Evolutionary conservation across 1,140 invertebrate species (phyloP), one percentile per base, ranked within the genome.

Genomic region (Drosophila auraria): DNA sequence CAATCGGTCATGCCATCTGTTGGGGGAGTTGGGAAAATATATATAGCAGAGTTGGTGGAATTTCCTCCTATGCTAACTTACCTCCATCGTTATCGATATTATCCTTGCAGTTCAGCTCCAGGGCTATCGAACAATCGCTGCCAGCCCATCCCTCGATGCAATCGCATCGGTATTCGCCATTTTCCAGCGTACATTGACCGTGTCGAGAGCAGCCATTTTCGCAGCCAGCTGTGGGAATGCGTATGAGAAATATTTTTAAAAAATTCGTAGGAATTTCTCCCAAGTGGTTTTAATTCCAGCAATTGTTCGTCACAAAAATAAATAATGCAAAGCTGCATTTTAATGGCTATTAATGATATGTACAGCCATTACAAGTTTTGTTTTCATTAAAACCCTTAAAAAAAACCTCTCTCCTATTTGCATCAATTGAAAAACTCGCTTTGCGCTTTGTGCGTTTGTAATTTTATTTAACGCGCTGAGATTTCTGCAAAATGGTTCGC

Each of bases 1-100:
- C 99, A 99, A 94, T 99, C 99, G 58, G 96, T 95, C 95, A 99
- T 97, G 63, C 98, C 98, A 95, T 99, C 99, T 99, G 17, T 1
- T 11, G 2, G 3, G 9, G 33, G 33, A 36, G 33, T 36, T 36
- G 2, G 11, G 0, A 36, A 36, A 0, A 9, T 9, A 33, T 8
- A 33, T 33, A 33, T 2, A 30, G 7, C 33, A 11, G 3, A 3
- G 33, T 36, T 36, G 45, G 38, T 14, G 0, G 27, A 30, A 30
- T 30, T 30, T 30, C 27, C 6, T 30, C 6, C 27, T 6, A 30
- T 30, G 27, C 5, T 7, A 64, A 92, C 94, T 94, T 95, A 99
- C 98, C 98, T 94, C 97, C 95, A 94, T 99, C 99, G 93, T 99
- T 99, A 93, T 99, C 99, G 68, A 97, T 95, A 87, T 97, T 96